Evolutionary conservation across 30 jellyfish, hydroid and myxozoan genomes (phyloP).

Genomic region (Mastigias papua): DNA sequence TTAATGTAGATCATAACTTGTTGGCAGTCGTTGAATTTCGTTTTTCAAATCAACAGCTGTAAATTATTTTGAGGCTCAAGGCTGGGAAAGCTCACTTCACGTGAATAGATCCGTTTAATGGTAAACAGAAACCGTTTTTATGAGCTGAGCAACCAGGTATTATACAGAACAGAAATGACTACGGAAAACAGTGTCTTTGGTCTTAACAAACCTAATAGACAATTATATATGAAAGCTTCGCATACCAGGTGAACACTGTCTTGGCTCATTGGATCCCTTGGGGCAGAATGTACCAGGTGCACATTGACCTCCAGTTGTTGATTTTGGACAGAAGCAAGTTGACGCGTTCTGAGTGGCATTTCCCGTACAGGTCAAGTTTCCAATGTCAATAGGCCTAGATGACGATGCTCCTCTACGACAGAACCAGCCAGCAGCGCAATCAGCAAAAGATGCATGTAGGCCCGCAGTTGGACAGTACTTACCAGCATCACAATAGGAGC

Average conservation of each 20-base stretch:
- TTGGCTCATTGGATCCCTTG: constrained; percentile 82
- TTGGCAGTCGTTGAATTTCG: no score
- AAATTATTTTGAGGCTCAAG: no score
- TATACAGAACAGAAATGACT: not conserved
- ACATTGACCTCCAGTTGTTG: constrained; percentile 96
- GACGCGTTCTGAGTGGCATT: constrained; percentile 66
- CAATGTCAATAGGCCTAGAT: constrained; percentile 82
- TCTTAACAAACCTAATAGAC: not conserved
- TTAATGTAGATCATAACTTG: no score
- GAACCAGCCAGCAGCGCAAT: constrained; percentile 93
- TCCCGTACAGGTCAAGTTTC: constrained; percentile 69
- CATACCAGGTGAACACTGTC: constrained; percentile 85
- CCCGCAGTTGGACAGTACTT: constrained; percentile 90
- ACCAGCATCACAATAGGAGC: constrained; percentile 92
- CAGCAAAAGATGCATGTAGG: constrained; percentile 60
- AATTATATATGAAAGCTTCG: not conserved
- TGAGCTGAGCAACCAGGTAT: no score
- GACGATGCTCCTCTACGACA: constrained; percentile 94
- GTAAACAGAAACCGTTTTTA: no score
- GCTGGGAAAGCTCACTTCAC: no score
- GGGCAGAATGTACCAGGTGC: constrained; percentile 90
- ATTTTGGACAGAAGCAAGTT: constrained; percentile 81
- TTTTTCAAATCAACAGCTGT: no score
- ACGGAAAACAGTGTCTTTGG: no score
- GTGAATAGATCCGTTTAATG: no score